phyloP scores from a whole-genome alignment of 2,113 vertebrate genomes.

The Daboia siamensis region DNA sequence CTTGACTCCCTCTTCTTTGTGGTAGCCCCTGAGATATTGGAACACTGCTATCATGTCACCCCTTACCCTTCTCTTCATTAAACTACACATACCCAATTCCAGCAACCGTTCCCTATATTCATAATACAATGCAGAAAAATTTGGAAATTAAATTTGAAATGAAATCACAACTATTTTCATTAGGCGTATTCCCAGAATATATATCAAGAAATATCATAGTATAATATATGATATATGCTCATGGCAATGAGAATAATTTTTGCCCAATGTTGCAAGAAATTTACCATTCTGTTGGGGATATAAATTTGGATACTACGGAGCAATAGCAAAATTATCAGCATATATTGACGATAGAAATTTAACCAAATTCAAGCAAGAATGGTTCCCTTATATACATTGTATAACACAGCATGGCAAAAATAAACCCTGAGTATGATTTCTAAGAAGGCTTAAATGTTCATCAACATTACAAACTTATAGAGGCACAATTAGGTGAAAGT shows the following conservation, averaged over 20 bases:
- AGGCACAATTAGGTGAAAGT: too few relatives aligned
- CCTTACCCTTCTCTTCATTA: too few relatives aligned
- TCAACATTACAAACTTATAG: background rate
- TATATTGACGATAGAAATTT: background rate
- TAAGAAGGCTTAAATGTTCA: background rate
- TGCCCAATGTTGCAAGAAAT: background rate
- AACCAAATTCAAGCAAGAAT: background rate
- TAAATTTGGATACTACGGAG: background rate
- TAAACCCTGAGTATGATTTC: background rate
- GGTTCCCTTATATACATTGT: background rate
- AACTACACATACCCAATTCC: too few relatives aligned
- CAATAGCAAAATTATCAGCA: background rate
- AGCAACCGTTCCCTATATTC: too few relatives aligned
- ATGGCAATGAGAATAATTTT: background rate
- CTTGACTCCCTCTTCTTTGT: too few relatives aligned
- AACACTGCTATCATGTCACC: too few relatives aligned
- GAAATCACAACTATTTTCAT: background rate
- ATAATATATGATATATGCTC: background rate
- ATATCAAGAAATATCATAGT: background rate
- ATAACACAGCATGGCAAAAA: background rate
- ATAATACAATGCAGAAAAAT: background rate
- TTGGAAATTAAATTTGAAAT: background rate
- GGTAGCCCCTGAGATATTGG: too few relatives aligned
- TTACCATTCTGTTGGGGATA: background rate
- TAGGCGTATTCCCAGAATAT: background rate